Evolutionary conservation across 2,113 vertebrate genomes (phyloP), one percentile per base, ranked within the genome.

Genomic region (Cyanoderma ruficeps): DNA sequence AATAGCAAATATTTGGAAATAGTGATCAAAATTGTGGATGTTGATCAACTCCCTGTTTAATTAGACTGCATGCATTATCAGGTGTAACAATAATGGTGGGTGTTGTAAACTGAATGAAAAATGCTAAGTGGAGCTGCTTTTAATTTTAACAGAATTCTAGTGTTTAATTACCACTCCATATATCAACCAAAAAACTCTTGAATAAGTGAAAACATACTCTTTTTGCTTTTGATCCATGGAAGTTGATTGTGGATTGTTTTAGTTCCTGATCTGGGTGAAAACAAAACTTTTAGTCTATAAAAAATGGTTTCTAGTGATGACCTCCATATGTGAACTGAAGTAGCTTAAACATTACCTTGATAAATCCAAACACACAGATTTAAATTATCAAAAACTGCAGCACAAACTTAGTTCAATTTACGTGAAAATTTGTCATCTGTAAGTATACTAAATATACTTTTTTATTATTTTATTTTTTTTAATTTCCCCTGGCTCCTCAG

Each of bases 101-200:
- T 59, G 33, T 17, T 83, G 49, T 59, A 71, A 84, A 71, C 19
- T 22, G 28, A 83, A 42, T 69, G 28, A 60, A n/a, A 83, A 44
- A 52, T 46, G 42, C 56, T 52, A 47, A 78, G 6, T 53, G 17
- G 64, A 71, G 21, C 31, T 87, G 31, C 39, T 93, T 85, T 79
- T 71, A 39, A 72, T 65, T 86, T 82, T 80, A 70, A 61, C 21
- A 64, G 9, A 50, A 24, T 49, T 44, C 15, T 49, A 31, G 11
- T 10, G 2, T 44, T 70, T 64, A 19, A 10, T 56, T 89, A 49
- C 3, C 2, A 4, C n/a, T 65, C 13, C 1, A 0, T 50, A 33
- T 33, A 28, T 28, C 30, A 78, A 24, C 20, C 28, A 57, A 79
- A 87, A 81, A 72, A 4, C 24, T 83, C 49, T 47, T 3, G 35